Base-by-base conservation (phyloP, 2,113 vertebrate species). In the Cranoglanis bouderius region DNA sequence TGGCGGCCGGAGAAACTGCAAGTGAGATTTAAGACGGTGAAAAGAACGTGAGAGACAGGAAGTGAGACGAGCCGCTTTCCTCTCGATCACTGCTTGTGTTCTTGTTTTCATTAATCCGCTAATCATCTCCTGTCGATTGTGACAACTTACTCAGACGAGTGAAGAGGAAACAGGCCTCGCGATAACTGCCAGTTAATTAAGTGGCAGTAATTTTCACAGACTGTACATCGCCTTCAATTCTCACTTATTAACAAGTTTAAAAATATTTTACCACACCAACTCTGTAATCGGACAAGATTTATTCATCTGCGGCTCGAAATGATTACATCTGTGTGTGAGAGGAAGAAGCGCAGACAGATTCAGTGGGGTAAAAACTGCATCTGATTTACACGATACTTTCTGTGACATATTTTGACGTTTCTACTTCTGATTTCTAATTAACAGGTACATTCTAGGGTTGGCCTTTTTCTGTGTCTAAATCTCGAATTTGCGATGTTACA, bases 1-100 rank as follows among this genome's bases (percentile, higher is more conserved):
- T 91, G 90, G 90, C 19, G 21, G 59, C 57, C 1, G 8, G 32
- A 49, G 82, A 82, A 89, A 91, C 83, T 86, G 83, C 88, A 89
- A 35, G 82, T 38, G 9, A 29, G 13, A 18, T 59, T 29, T 6
- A 19, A 57, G 74, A 63, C n/a, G 38, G 55, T 21, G 16, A 82
- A 38, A 74, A 83, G 65, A 49, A 85, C 72, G 21, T 55, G 35
- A 32, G 1, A 35, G 53, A 21, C 51, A 88, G 77, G 43, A 18
- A 51, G 84, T 55, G 43, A 75, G 43, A 61, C 13, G 24, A 49
- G 46, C 6, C 13, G 29, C 14, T 85, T 46, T 84, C 38, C n/a
- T 65, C 38, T n/a, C 16, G 3, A 32, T 88, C 70, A 46, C n/a
- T 86, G 67, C 83, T 88, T 86, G 82, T 74, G 35, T 63, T 81